These are phyloP conservation scores for Agrenia bidenticulata DNA, from an alignment of 2,888 invertebrate species.

Conservation along the genomic window DNA sequence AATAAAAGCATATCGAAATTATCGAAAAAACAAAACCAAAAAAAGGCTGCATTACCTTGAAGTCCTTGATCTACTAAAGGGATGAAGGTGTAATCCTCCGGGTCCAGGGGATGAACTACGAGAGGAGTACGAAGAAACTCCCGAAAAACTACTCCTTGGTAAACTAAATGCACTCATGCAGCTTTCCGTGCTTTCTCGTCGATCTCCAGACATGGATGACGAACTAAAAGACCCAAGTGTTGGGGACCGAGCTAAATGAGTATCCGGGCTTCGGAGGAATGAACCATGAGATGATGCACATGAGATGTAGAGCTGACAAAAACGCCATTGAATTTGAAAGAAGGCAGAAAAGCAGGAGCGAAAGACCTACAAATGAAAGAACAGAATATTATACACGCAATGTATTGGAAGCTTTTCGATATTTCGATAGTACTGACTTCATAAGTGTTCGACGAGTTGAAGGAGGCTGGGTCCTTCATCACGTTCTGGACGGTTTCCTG, in stretches of 20 bases:
- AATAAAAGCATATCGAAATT: slow-evolving; percentile 1
- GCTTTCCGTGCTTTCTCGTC: slow-evolving; percentile 52
- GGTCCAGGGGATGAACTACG: slow-evolving; percentile 51
- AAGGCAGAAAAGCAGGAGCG: slow-evolving; percentile 53
- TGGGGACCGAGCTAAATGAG: slow-evolving; percentile 49
- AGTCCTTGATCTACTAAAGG: slow-evolving; percentile 46
- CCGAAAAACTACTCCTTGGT: slow-evolving; percentile 51
- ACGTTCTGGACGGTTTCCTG: slow-evolving; percentile 52
- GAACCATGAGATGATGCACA: slow-evolving; percentile 49
- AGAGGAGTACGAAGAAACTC: slow-evolving; percentile 49
- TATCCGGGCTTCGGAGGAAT: slow-evolving; percentile 47
- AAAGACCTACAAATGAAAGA: slow-evolving; percentile 45
- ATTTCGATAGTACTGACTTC: slow-evolving; percentile 35
- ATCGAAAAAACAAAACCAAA: not conserved
- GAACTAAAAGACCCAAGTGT: slow-evolving; percentile 49
- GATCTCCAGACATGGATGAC: slow-evolving; percentile 45
- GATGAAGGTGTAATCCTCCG: slow-evolving; percentile 46
- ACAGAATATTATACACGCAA: too few relatives aligned
- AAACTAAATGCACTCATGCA: slow-evolving; percentile 51
- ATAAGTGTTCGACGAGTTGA: slow-evolving; percentile 49
- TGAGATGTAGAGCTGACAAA: slow-evolving; percentile 50
- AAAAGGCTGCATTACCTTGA: slow-evolving; percentile 35
- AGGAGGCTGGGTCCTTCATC: slow-evolving; percentile 51
- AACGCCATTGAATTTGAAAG: slow-evolving; percentile 53
- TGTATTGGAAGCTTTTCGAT: too few relatives aligned